Conservation (phyloP, 2,888 invertebrate species). For the Sinhomidia bicolor region DNA sequence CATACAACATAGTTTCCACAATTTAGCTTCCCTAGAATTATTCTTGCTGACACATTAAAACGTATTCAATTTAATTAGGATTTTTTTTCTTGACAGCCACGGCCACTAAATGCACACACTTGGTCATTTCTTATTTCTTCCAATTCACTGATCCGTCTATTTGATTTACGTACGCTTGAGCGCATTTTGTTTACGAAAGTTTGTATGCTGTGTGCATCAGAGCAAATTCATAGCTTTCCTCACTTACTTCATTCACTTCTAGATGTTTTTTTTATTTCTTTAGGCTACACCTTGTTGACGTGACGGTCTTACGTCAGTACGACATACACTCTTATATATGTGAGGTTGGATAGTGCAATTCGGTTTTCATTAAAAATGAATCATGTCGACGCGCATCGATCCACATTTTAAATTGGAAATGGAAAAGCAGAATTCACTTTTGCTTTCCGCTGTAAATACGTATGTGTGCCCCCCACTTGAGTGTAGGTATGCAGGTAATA, state of each 20-base stretch:
- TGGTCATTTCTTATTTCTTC: background rate
- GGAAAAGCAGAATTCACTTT: background rate
- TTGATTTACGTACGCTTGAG: slow-evolving; percentile 13
- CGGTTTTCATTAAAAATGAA: background rate
- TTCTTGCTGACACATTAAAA: slow-evolving; percentile 40
- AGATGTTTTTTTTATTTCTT: background rate
- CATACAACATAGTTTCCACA: too few relatives aligned
- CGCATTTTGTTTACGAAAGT: background rate
- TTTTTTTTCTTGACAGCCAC: background rate
- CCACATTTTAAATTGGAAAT: slow-evolving; percentile 7
- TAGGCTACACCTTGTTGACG: background rate
- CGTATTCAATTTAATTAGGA: slow-evolving; percentile 26
- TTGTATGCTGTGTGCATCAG: background rate
- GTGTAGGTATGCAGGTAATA: too few relatives aligned
- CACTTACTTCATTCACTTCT: background rate
- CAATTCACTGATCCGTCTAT: background rate
- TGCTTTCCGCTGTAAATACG: too few relatives aligned
- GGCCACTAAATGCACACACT: background rate
- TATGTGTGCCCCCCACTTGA: too few relatives aligned
- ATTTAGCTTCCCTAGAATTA: too few relatives aligned
- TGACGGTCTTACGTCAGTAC: background rate
- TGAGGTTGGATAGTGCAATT: background rate
- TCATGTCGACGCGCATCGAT: background rate
- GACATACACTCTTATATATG: too few relatives aligned
- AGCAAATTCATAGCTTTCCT: too few relatives aligned